Evolutionary conservation across 2,888 invertebrate species (phyloP).

Genomic region (Neuroscelio doddi): DNA sequence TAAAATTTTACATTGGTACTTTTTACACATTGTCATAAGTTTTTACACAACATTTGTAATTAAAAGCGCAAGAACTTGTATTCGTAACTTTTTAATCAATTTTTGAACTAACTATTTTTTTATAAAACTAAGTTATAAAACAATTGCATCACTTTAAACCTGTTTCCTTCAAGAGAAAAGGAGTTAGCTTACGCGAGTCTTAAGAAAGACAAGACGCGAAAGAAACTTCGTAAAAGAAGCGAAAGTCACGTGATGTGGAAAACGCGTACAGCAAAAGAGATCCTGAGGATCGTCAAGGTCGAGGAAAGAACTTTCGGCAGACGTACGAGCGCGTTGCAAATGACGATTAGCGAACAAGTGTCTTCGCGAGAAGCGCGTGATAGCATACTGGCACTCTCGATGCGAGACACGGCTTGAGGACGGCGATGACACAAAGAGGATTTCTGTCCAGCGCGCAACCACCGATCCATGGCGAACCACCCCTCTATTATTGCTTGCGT

Average conservation of each 20-base stretch:
- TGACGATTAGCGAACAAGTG: slow-evolving; percentile 17
- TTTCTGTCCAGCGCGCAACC: slow-evolving; percentile 27
- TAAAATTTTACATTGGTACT: too few species aligned
- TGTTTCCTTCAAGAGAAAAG: neutral
- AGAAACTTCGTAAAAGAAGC: neutral
- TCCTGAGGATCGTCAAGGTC: neutral
- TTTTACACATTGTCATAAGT: too few species aligned
- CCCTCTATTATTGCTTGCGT: slow-evolving; percentile 20
- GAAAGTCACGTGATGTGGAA: neutral
- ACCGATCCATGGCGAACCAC: slow-evolving; percentile 20
- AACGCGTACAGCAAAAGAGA: slow-evolving; percentile 8
- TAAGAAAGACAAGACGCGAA: neutral
- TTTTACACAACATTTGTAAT: too few species aligned
- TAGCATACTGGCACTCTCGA: slow-evolving; percentile 16
- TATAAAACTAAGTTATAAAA: neutral
- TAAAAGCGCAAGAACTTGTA: too few species aligned
- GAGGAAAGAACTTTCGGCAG: slow-evolving; percentile 3
- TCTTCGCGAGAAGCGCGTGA: slow-evolving; percentile 22
- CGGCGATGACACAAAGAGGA: slow-evolving; percentile 21
- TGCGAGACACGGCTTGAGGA: slow-evolving; percentile 16
- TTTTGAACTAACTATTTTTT: neutral
- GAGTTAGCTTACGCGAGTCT: neutral
- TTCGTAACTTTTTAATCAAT: too few species aligned
- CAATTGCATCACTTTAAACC: too few species aligned
- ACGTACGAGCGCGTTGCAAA: slow-evolving; percentile 1